phyloP scores from a whole-genome alignment of 2,888 invertebrate genomes.

The Globia sparganii region DNA sequence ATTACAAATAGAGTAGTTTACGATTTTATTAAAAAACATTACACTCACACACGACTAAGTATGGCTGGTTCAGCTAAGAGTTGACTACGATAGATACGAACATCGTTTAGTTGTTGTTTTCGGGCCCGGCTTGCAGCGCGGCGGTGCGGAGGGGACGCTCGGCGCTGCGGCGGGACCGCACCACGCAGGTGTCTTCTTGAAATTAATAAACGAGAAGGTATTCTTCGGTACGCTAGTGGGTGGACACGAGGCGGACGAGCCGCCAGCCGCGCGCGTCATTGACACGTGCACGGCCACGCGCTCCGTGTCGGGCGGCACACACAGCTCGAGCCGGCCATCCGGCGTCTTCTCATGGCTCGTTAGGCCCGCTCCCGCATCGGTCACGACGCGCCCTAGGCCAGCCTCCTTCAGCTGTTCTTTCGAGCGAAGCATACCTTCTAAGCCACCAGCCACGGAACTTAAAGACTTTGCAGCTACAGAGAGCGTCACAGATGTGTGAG shows the following conservation, averaged over 20 bases:
- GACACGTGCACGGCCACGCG: constrained; percentile 63
- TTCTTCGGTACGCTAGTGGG: background rate
- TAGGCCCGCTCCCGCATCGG: background rate
- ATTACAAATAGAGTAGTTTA: background rate
- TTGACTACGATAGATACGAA: constrained; percentile 17
- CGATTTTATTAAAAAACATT: constrained; percentile 39
- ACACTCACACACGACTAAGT: constrained; percentile 41
- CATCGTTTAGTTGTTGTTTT: constrained; percentile 11
- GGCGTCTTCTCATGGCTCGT: background rate
- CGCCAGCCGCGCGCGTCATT: constrained; percentile 26
- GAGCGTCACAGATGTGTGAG: constrained; percentile 59
- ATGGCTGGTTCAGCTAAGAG: constrained; percentile 10
- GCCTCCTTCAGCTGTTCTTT: constrained; percentile 65
- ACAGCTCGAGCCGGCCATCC: constrained; percentile 58
- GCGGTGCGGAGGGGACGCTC: background rate
- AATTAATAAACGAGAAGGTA: constrained; percentile 10
- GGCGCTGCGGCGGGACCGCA: background rate
- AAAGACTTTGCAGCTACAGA: background rate
- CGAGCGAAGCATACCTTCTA: constrained; percentile 38
- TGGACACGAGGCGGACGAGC: background rate
- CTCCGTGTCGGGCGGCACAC: constrained; percentile 65
- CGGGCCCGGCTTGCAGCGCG: background rate
- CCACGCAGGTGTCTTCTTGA: background rate
- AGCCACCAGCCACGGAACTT: constrained; percentile 2
- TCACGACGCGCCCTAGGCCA: constrained; percentile 70